These are phyloP conservation scores for Melanerpes formicivorus DNA, from an alignment of 2,113 vertebrate species.

Conservation along the genomic window DNA sequence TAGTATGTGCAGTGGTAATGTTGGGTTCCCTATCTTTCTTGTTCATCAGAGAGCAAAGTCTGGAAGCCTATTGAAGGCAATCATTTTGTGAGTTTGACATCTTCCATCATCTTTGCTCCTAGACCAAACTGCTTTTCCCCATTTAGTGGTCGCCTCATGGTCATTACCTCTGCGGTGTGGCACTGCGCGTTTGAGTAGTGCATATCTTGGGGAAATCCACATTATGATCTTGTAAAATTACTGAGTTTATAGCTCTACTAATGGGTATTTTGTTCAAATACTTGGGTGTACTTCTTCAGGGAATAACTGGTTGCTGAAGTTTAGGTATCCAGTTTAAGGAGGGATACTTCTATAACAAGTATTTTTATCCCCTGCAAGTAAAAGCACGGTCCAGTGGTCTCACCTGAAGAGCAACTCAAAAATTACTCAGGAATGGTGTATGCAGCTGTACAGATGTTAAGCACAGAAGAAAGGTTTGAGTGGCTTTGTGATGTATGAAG, in stretches of 20 bases:
- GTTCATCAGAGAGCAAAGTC: background rate
- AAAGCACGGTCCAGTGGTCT: background rate
- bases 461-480: background rate
- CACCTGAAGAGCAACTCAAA: background rate
- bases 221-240: background rate
- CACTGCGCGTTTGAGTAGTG: background rate
- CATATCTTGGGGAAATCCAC: background rate
- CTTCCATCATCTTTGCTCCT: background rate
- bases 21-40: background rate
- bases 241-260: background rate
- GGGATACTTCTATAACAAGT: background rate
- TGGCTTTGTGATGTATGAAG: background rate
- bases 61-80: background rate
- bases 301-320: background rate
- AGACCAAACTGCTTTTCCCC: background rate
- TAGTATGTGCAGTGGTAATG: background rate
- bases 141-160: background rate
- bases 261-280: background rate
- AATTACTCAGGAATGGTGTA: background rate
- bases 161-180: background rate
- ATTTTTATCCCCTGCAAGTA: background rate
- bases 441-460: background rate
- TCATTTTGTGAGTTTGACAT: background rate
- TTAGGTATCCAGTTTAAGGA: background rate
- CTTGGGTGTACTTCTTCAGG: background rate